Base-by-base conservation (phyloP, 2,888 invertebrate species). In the Mimas tiliae region DNA sequence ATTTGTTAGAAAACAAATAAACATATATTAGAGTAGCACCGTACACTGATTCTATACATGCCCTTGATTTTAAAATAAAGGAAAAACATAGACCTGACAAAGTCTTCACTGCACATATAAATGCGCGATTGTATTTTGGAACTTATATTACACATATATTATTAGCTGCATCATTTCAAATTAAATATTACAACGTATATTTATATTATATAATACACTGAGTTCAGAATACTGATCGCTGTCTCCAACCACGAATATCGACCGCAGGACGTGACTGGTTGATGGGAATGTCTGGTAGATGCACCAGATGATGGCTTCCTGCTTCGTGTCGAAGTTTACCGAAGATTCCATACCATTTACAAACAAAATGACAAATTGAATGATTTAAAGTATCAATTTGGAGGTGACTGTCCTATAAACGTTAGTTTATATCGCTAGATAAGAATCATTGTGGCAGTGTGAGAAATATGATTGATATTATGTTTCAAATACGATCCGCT, bases 231-330 rank as follows among this genome's bases (percentile, higher is more conserved):
- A 63, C 66, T 68, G 51, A 12, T 16, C 12, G 58, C 12, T 42
- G 58, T 42, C 27, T 52, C 27, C 42, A 19, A 66, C 65, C 47
- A 42, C 62, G 65, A 65, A 12, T 48, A 45, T 62, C 76, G 76
- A 80, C 83, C 81, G 75, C 78, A 80, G 72, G 79, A 89, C 89
- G 89, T 88, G 89, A 86, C 87, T 78, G 78, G 75, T 73, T 77
- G 80, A 76, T 74, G 87, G 85, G 87, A 85, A 88, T 80, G 73
- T 68, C 69, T 71, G 74, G 71, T 74, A 75, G 76, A 74, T 76
- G 76, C 78, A 75, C 76, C 76, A 76, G 74, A 74, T 77, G 77
- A 82, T 82, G 69, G 71, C 78, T 88, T 88, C 87, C 87, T 85
- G 82, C 77, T 74, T 45, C 19, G 65, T 64, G 34, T 19, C 38